Percentiles rank a stretch among this genome's conserved stretches.
Conservation (phyloP, 2,888 invertebrate species). For the Agrilus mali region DNA sequence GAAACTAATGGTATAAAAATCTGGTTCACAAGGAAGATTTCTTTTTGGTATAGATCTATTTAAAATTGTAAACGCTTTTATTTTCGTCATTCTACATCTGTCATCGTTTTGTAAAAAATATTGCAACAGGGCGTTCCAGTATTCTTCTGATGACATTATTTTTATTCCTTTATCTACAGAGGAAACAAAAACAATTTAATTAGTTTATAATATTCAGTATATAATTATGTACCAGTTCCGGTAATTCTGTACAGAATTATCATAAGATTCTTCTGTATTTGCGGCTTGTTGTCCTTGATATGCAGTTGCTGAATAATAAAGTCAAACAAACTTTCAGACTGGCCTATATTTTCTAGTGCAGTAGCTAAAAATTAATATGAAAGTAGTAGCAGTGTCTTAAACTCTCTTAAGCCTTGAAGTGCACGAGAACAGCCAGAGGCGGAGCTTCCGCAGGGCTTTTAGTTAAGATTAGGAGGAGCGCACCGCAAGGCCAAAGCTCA, state of each 20-base stretch:
- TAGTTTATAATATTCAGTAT: background rate
- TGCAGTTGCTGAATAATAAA: slow-evolving; percentile 11
- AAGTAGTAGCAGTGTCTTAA: too few species aligned
- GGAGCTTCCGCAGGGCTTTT: too few species aligned
- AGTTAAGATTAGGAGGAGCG: too few species aligned
- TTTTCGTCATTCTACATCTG: slow-evolving; percentile 11
- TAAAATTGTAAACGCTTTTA: slow-evolving; percentile 16
- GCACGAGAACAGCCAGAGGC: too few species aligned
- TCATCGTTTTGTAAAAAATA: slow-evolving; percentile 15
- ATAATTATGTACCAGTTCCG: slow-evolving; percentile 11
- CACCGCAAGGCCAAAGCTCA: too few species aligned
- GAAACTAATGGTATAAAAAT: slow-evolving; percentile 7
- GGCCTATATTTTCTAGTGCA: slow-evolving; percentile 12
- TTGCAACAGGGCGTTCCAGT: slow-evolving; percentile 14
- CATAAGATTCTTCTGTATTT: slow-evolving; percentile 15
- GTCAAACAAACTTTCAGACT: slow-evolving; percentile 12
- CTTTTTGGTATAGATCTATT: slow-evolving; percentile 12
- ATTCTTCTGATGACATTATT: slow-evolving; percentile 9
- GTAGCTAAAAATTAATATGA: slow-evolving; percentile 10
- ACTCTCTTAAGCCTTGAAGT: slow-evolving; percentile 1
- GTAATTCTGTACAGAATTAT: slow-evolving; percentile 14
- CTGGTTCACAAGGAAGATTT: slow-evolving; percentile 2
- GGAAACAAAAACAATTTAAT: background rate
- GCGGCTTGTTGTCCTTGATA: slow-evolving; percentile 11
- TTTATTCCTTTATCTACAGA: slow-evolving; percentile 11